Conservation (phyloP, 2,113 vertebrate species). For the Atlantisia rogersi region DNA sequence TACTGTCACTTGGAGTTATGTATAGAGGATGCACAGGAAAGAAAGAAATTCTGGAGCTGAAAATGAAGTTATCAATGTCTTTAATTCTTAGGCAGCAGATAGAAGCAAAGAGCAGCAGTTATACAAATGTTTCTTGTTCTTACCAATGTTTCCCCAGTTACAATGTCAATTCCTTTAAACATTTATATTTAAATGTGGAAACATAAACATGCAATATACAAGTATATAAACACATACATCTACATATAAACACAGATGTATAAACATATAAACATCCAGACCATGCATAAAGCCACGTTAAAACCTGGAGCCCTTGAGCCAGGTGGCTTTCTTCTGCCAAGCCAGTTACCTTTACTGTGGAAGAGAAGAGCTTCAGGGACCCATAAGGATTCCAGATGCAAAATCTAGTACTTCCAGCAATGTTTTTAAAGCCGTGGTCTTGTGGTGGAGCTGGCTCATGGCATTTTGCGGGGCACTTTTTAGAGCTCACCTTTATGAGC, state of each 20-base stretch:
- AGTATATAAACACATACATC: neutral
- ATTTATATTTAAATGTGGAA: neutral
- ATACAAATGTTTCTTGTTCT: neutral
- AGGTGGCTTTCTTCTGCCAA: too few species aligned
- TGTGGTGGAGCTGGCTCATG: neutral
- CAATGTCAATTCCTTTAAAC: neutral
- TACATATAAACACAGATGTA: neutral
- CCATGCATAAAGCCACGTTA: too few species aligned
- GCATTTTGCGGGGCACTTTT: neutral
- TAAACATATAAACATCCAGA: neutral
- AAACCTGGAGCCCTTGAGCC: too few species aligned
- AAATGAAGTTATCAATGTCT: neutral
- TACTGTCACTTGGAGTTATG: neutral
- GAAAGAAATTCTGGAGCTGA: neutral
- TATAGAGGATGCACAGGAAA: neutral
- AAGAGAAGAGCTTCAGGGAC: too few species aligned
- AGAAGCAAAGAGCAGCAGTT: too few species aligned
- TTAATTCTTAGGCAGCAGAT: neutral
- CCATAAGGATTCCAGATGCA: fast-evolving
- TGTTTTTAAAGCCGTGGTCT: neutral
- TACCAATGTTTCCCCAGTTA: neutral
- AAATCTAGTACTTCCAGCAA: neutral
- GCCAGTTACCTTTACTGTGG: too few species aligned
- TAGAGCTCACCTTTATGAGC: neutral
- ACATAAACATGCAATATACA: neutral